Conservation (phyloP, 1,140 invertebrate genomes). For the Cyclina sinensis region DNA sequence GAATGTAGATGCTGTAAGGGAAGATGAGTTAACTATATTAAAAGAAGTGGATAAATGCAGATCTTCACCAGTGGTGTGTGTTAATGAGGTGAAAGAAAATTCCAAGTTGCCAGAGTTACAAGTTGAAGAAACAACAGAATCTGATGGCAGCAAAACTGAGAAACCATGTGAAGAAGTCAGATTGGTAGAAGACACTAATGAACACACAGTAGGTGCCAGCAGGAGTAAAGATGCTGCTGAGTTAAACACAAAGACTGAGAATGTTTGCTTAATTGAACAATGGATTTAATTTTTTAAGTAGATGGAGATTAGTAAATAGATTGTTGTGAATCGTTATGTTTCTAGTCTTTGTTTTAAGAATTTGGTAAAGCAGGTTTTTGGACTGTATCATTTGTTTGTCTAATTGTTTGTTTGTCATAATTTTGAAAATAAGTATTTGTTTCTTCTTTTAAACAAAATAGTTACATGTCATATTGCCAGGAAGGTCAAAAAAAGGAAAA, state of each 20-base stretch:
- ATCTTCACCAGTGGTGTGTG: background rate
- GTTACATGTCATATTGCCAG: no score
- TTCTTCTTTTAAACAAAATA: no score
- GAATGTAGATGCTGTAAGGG: background rate
- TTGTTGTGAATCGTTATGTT: no score
- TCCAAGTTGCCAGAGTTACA: background rate
- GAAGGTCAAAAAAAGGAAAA: no score
- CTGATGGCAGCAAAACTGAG: background rate
- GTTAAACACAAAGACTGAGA: background rate
- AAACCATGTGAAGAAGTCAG: background rate
- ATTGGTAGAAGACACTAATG: background rate
- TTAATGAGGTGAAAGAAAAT: background rate
- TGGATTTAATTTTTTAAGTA: no score
- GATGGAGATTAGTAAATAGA: no score
- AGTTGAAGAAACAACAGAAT: background rate
- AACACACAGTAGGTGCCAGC: background rate
- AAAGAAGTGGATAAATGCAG: background rate
- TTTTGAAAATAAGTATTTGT: no score
- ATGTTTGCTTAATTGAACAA: background rate
- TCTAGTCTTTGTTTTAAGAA: no score
- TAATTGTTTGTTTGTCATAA: no score
- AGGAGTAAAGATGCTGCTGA: background rate
- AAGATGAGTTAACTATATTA: background rate
- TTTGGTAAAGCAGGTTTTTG: no score
- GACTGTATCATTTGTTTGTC: no score